Evolutionary conservation across 2,888 invertebrate species (phyloP).

Genomic region (Liopterus haemorrhoidalis): DNA sequence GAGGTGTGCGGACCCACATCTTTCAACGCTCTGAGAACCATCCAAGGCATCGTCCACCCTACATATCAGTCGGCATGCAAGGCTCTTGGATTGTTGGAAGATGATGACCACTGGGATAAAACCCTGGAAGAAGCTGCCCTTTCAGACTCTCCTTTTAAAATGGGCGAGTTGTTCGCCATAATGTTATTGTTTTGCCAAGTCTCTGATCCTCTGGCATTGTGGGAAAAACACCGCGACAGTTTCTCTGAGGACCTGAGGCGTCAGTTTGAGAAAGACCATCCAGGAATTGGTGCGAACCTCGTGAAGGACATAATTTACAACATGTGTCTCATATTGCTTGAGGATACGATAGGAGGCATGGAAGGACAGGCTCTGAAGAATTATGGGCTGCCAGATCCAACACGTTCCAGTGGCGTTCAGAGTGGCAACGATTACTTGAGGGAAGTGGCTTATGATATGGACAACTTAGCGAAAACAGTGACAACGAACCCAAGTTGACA

Average conservation of each 20-base stretch:
- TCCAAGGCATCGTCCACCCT: constrained; percentile 40
- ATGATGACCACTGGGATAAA: constrained; percentile 32
- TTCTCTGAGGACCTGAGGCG: constrained; percentile 31
- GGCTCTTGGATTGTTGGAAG: constrained; percentile 29
- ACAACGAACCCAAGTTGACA: too few species aligned
- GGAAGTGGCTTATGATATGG: constrained; percentile 10
- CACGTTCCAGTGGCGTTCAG: neutral
- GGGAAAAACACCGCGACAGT: constrained; percentile 33
- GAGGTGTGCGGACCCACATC: constrained; percentile 39
- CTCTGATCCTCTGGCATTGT: constrained; percentile 31
- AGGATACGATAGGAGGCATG: neutral
- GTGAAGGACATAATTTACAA: constrained; percentile 27
- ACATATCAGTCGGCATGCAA: constrained; percentile 16
- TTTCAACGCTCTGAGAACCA: constrained; percentile 36
- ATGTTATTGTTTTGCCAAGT: constrained; percentile 31
- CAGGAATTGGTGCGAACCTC: constrained; percentile 38
- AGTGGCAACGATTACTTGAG: constrained; percentile 18
- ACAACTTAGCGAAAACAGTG: constrained; percentile 10
- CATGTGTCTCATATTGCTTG: neutral
- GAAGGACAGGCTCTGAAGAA: too few species aligned
- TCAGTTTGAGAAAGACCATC: constrained; percentile 31
- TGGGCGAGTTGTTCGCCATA: constrained; percentile 31
- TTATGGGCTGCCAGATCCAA: constrained; percentile 6
- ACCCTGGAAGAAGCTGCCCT: constrained; percentile 27
- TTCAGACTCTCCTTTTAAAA: constrained; percentile 25